Base-by-base conservation (phyloP, 2,113 vertebrate genomes). In the Zosterops lateralis region DNA sequence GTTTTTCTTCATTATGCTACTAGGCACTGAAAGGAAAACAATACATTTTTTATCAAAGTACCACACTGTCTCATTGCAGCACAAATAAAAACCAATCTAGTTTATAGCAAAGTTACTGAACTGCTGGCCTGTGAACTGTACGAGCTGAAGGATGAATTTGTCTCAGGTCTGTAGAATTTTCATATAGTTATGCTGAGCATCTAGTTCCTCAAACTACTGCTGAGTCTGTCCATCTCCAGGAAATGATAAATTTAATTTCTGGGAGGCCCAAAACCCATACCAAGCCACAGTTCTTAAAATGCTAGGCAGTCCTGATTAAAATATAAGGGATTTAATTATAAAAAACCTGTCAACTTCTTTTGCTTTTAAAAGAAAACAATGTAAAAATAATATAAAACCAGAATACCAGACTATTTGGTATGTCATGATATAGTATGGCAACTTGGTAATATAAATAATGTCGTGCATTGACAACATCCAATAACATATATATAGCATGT, bases 1-100 rank as follows among this genome's bases (percentile, higher is more conserved):
- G n/a, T 90, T 93, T 93, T 94, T 80, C 67, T 90, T 95, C 64
- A 29, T 86, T 70, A 56, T 86, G n/a, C 47, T 83, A 2, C 60
- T 76, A 60, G 56, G 29, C 28, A 47, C 34, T 72, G 71, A 62
- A 94, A 73, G 42, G 32, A 84, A 82, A 74, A 66, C 44, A 90
- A 81, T 90, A 24, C 60, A 67, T 91, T 89, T 89, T 92, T 28
- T 61, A 79, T 92, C 70, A 65, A 82, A 85, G 71, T 65, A 45
- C 42, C 45, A 21, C 19, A 15, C 28, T 78, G 47, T 40, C 53
- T 91, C 53, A 28, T 31, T 91, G 81, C 45, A 87, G 50, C 53
- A n/a, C 57, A 48, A 87, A 67, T 76, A 53, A 82, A 67, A 77
- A 5, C 1, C 24, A 14, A 0, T 74, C 45, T 67, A 45, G 65